These are phyloP conservation scores for Struthio camelus DNA, from an alignment of 2,113 vertebrate genomes.

Conservation along the genomic window DNA sequence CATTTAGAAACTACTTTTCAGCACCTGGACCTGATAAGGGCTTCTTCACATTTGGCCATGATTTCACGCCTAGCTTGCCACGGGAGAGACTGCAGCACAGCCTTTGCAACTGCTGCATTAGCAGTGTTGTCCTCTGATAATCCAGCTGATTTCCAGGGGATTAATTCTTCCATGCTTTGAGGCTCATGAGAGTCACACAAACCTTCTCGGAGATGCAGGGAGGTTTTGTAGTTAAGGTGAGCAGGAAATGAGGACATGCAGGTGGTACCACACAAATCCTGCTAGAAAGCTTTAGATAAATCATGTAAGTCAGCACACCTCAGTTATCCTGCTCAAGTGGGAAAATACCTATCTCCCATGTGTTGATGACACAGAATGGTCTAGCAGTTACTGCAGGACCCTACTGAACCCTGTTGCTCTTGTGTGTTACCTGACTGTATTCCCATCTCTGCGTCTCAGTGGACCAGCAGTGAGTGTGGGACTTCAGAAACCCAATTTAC, in stretches of 20 bases:
- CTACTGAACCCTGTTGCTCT: not conserved
- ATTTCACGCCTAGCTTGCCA: accelerated
- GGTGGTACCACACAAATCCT: not conserved
- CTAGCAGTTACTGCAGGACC: not conserved
- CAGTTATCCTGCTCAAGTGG: not conserved
- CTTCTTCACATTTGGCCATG: not conserved
- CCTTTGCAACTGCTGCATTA: accelerated
- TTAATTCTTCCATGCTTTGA: not conserved
- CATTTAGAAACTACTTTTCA: not conserved
- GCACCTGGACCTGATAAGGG: not conserved
- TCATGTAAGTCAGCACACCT: not conserved
- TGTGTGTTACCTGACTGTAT: not conserved
- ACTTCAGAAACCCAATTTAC: no score
- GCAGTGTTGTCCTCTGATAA: not conserved
- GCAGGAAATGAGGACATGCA: no score
- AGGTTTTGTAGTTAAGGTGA: no score
- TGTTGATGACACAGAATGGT: no score
- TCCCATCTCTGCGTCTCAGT: not conserved
- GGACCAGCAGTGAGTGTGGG: no score
- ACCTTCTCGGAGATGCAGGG: not conserved
- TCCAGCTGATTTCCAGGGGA: not conserved
- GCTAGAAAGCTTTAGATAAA: not conserved
- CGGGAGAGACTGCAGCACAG: not conserved
- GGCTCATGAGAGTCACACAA: not conserved
- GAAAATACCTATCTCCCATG: not conserved